Evolutionary conservation across 2,797 vertebrate genomes (phyloP), one percentile per base, ranked within the genome.

Genomic region (Bucorvus abyssinicus): DNA sequence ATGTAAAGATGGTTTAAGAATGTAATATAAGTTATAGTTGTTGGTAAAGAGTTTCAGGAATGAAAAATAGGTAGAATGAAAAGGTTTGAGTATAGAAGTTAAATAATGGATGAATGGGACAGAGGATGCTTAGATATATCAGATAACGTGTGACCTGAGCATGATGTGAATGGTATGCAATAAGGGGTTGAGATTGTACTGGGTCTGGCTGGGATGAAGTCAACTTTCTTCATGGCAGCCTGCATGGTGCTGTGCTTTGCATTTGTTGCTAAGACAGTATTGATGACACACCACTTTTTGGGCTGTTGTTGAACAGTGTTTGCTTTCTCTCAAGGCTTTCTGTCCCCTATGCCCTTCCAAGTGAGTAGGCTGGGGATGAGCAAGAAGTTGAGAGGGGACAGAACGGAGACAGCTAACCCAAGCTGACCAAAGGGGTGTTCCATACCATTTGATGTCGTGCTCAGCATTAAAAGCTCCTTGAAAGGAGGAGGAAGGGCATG

Each of bases 361-460:
- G 27, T 1, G 7, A 49, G 52, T 36, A 38, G 45, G 8, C 30
- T 60, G 10, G 16, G 23, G 23, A 7, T 65, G 45, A 82, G 64
- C 61, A 61, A 57, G 32, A 63, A 15, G 27, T 6, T 65, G 52
- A 17, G 38, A 52, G 30, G 49, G 8, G 7, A 55, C 49, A 68
- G 55, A 49, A 11, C 45, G 2, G 3, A 75, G 64, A 50, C 32
- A 74, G 19, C 56, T 69, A 60, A 14, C 38, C 20, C 0, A 1
- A 57, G 27, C 36, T 73, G 26, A 26, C 36, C 8, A 30, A 53
- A 40, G 29, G 59, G 74, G 30, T 34, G 22, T 52, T 57, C 16
- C 17, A 4, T 59, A 21, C 24, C 12, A 11, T 57, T 61, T 44
- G 53, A 40, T 34, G 24, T 32, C 0, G 0, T 40, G 27, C 7